These are phyloP conservation scores for Pollenia griseotomentosa DNA, from an alignment of 2,888 invertebrate species.

Conservation along the genomic window DNA sequence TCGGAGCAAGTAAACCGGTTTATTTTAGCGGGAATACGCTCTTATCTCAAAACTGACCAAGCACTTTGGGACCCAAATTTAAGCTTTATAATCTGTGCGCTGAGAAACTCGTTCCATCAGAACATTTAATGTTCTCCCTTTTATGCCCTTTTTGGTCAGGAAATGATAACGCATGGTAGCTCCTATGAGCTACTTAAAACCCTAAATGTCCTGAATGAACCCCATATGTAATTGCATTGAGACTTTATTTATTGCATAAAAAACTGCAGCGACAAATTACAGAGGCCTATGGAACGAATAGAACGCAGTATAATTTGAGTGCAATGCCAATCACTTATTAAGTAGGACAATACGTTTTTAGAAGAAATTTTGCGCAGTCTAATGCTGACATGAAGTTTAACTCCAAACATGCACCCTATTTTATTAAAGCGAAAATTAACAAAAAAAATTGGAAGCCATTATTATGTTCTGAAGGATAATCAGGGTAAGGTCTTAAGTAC, in stretches of 20 bases:
- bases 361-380: background rate
- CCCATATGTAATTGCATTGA: background rate
- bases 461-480: background rate
- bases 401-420: background rate
- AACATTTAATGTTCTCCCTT: too few relatives aligned
- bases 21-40: slow-evolving; percentile 76
- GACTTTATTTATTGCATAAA: too few relatives aligned
- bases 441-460: background rate
- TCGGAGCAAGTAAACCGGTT: slow-evolving; percentile 79
- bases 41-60: slow-evolving; percentile 63
- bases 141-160: too few relatives aligned
- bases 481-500: background rate
- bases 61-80: slow-evolving; percentile 55
- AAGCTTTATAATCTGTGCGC: slow-evolving; percentile 34
- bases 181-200: background rate
- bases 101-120: slow-evolving; percentile 41
- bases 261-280: background rate
- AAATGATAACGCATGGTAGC: background rate
- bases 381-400: background rate
- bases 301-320: background rate
- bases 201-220: background rate
- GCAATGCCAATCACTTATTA: background rate
- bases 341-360: background rate
- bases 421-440: background rate
- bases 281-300: background rate